Percentiles rank a stretch among this genome's conserved stretches.
Evolutionary conservation across 2,888 invertebrate genomes (phyloP).

Genomic region (Anoncus sp.): DNA sequence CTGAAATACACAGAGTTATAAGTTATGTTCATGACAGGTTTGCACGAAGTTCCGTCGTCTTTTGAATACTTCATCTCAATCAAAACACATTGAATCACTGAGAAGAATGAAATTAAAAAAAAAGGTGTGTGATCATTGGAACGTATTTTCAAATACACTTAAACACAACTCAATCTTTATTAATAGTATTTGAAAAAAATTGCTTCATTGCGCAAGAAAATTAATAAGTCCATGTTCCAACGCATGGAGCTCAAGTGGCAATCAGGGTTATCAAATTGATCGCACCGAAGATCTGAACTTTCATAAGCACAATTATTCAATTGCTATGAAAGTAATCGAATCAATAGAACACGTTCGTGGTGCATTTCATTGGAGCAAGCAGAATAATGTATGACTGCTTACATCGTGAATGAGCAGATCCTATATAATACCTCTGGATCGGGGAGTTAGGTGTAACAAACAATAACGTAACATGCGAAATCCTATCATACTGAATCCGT

Average conservation of each 20-base stretch:
- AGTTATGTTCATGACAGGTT: no score
- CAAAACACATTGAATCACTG: no score
- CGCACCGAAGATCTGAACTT: not conserved
- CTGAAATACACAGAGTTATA: not conserved
- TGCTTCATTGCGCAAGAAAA: not conserved
- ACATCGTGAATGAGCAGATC: conserved; percentile 1
- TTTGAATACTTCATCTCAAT: not conserved
- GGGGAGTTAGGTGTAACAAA: not conserved
- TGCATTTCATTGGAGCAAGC: not conserved
- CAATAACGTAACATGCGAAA: conserved; percentile 35
- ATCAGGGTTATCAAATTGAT: conserved; percentile 18
- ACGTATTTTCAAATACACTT: no score
- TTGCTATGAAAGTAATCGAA: not conserved
- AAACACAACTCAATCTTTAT: no score
- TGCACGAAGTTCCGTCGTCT: no score
- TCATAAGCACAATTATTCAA: not conserved
- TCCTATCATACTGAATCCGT: not conserved
- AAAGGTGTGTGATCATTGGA: not conserved
- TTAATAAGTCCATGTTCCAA: not conserved
- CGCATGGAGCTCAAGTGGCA: not conserved
- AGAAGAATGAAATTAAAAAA: not conserved
- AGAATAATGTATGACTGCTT: conserved; percentile 1
- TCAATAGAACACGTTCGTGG: not conserved
- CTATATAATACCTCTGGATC: not conserved
- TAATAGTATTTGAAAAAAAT: not conserved